A percentile compares a stretch with the other conserved stretches of the same genome.
phyloP scores from a whole-genome alignment of 2,797 vertebrate genomes.

The Menidia menidia region DNA sequence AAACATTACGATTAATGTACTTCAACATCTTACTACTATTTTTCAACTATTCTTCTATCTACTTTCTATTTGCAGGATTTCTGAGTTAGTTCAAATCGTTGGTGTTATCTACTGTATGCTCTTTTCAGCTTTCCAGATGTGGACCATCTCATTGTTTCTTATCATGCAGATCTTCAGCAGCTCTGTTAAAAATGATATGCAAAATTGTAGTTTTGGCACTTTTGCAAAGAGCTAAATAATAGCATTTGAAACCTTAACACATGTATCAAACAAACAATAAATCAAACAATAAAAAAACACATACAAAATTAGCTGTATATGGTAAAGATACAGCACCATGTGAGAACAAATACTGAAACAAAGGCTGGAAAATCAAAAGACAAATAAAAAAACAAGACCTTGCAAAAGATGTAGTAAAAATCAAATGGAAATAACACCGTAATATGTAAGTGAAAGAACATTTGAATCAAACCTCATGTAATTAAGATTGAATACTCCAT shows the following conservation, averaged over 20 bases:
- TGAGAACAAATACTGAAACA: constrained; percentile 64
- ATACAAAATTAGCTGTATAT: constrained; percentile 75
- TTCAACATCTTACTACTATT: neutral
- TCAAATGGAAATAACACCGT: constrained; percentile 51
- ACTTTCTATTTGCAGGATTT: neutral
- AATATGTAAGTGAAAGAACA: constrained; percentile 30
- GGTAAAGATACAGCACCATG: constrained; percentile 72
- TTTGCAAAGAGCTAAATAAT: constrained; percentile 33
- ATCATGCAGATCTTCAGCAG: neutral
- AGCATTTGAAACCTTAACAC: constrained; percentile 40
- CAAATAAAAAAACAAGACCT: constrained; percentile 16
- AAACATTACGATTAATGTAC: neutral
- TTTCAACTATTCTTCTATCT: neutral
- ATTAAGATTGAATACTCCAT: constrained; percentile 43
- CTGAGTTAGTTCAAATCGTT: too few relatives aligned
- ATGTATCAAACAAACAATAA: constrained; percentile 52
- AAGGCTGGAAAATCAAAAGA: constrained; percentile 58
- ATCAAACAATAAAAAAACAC: constrained; percentile 35
- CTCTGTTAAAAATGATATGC: constrained; percentile 36
- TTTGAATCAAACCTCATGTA: constrained; percentile 44
- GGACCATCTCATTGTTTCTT: neutral
- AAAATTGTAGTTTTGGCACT: constrained; percentile 62
- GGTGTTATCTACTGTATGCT: neutral
- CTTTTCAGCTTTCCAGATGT: neutral
- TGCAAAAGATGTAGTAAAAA: constrained; percentile 46